Evolutionary conservation across 2,113 vertebrate genomes (phyloP), one percentile per base, ranked within the genome.

Genomic region (Puffinus mauretanicus): DNA sequence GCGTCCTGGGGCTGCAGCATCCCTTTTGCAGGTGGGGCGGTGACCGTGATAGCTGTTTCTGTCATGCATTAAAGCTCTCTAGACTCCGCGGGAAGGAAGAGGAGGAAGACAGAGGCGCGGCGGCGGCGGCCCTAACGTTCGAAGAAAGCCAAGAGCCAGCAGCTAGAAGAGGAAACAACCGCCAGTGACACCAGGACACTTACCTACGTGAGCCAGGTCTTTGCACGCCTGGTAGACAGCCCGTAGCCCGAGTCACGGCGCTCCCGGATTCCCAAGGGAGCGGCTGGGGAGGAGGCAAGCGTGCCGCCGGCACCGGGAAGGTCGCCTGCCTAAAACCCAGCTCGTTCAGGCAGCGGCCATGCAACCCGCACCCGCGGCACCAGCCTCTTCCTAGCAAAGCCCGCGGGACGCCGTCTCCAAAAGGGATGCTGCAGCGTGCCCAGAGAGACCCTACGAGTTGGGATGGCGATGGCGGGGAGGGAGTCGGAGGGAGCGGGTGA

Each of bases 111-210:
- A 76, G 64, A 95, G 89, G 85, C 87, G 21, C 94, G 32, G 83
- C 86, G 58, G 67, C 90, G 72, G 85, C 38, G 38, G 94, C 90
- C 96, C 97, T 96, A 95, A 85, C 52, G 77, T 94, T 96, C 97
- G 95, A 86, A 96, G 96, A 94, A 95, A 96, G 96, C 93, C 96
- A 96, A 97, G 93, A 96, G 96, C 94, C 95, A 82, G 95, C 86
- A 97, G 93, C 96, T 97, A 97, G 96, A 96, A 97, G 87, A 97
- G 94, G 96, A 97, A 97, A 97, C 91, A 96, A 96, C 94, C 34
- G 93, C 92, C 90, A n/a, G 93, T 97, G 95, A 97, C 94, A 93
- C 96, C 96, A 83, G 97, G 90, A 96, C 95, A 94, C 94, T 96
- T 92, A 95, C 96, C 96, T 75, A 90, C 8, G 22, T 2, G 3